Conservation (phyloP, 2,797 vertebrate genomes). For the Rhinoraja longicauda region DNA sequence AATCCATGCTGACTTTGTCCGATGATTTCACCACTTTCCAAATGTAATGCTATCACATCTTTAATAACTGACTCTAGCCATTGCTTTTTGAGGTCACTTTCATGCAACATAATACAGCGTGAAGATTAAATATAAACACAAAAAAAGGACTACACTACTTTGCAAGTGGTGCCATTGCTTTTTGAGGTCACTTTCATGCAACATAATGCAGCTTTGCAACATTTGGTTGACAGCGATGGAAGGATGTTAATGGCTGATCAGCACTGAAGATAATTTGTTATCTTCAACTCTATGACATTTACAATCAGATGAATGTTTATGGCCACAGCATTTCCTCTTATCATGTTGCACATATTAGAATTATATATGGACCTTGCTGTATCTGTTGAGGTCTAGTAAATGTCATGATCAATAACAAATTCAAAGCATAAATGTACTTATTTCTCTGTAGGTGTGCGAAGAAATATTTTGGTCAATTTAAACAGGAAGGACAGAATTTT, state of each 20-base stretch:
- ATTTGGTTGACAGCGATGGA: background rate
- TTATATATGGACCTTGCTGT: constrained; percentile 11
- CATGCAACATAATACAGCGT: too few species aligned
- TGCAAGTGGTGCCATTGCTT: background rate
- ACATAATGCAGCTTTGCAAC: constrained; percentile 2
- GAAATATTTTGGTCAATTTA: background rate
- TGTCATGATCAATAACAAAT: background rate
- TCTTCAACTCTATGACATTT: constrained; percentile 5
- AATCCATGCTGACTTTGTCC: too few species aligned
- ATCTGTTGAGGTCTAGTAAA: background rate
- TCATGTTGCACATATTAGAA: background rate
- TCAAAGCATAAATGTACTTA: background rate
- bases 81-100: too few species aligned
- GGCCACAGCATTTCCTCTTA: background rate
- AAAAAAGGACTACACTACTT: background rate
- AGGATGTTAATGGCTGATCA: constrained; percentile 34
- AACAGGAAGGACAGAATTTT: background rate
- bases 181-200: background rate
- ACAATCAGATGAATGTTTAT: constrained; percentile 2
- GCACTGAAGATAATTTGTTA: constrained; percentile 24
- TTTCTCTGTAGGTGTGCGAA: too few species aligned
- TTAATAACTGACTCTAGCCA: too few species aligned
- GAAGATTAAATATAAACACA: background rate
- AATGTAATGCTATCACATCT: too few species aligned
- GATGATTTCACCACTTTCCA: too few species aligned